Base-by-base conservation (phyloP, 1,140 invertebrate genomes). In the Brachionus sp. region DNA sequence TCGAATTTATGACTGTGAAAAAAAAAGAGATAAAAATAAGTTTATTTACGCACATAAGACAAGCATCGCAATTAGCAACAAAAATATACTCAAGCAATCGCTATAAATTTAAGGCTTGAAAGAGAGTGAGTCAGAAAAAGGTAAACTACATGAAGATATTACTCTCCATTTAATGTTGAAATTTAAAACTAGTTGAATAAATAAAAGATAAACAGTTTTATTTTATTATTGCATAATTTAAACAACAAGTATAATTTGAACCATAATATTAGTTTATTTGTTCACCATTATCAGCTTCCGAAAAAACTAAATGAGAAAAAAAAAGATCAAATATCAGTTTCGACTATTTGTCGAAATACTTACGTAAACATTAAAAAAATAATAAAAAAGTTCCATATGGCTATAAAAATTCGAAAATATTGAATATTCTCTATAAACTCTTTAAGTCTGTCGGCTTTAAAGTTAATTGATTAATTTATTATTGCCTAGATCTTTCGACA, bases 341-440 rank as follows among this genome's bases (percentile, higher is more conserved):
- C 44, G 44, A 16, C 44, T n/a, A 13, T 16, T 16, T 4, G 16
- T n/a, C 13, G 4, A 5, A n/a, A n/a, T 68, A 50, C 62, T 82
- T 62, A 82, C 80, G 35, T 82, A 53, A 82, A 82, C 80, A 82
- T 82, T 13, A 82, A 19, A 82, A 82, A 82, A 13, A 82, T 82
- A 13, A 82, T 66, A 2, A 82, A 66, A 82, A 82, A 64, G 29
- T 82, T 82, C 78, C 78, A 82, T 12, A 70, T n/a, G 6, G 78
- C 53, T 13, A 82, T 82, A 16, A 82, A 50, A 16, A 82, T 33
- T 35, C 78, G 6, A 70, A 82, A 82, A 33, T 82, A 82, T 35
- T 82, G 78, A 13, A 82, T 70, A 23, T 70, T 82, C 29, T 66
- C 44, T 5, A 82, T 19, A 19, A 82, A 82, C 33, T 82, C 57